Conservation (phyloP, 2,797 vertebrate species). For the Chiroxiphia lanceolata region DNA sequence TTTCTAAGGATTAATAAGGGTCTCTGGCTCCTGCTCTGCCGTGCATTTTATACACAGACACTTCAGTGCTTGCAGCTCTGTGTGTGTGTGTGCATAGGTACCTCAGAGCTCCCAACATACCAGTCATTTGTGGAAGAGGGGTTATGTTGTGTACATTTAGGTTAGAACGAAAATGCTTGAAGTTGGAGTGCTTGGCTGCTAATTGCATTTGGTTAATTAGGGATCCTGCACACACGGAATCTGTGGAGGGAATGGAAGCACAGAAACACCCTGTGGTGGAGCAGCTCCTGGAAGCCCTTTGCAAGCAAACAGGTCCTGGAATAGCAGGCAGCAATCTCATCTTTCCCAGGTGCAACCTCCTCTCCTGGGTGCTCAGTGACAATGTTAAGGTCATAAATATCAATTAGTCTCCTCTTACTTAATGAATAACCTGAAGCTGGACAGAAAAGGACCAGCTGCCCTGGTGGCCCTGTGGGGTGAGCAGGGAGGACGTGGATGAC, state of each 20-base stretch:
- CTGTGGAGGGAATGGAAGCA: not conserved
- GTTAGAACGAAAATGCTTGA: not conserved
- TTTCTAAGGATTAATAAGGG: not conserved
- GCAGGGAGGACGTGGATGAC: not conserved
- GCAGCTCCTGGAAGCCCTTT: not conserved
- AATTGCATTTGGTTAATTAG: conserved; percentile 25
- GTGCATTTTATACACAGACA: not conserved
- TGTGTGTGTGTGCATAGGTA: not conserved
- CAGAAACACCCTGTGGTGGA: not conserved
- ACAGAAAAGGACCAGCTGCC: not conserved
- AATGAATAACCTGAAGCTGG: not conserved
- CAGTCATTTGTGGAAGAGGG: not conserved
- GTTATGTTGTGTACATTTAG: not conserved
- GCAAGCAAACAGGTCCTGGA: not conserved
- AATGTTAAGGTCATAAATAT: not conserved
- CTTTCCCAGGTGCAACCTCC: not conserved
- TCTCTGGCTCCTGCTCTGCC: not conserved
- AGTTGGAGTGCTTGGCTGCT: not conserved
- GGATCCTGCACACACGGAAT: not conserved
- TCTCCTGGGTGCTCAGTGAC: not conserved
- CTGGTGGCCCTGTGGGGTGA: not conserved
- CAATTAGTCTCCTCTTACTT: not conserved
- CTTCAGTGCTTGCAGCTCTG: not conserved
- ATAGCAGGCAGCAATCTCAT: not conserved
- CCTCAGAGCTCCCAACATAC: not conserved